Base-by-base conservation (phyloP, 1,140 invertebrate species). In the Drosophila asahinai region DNA sequence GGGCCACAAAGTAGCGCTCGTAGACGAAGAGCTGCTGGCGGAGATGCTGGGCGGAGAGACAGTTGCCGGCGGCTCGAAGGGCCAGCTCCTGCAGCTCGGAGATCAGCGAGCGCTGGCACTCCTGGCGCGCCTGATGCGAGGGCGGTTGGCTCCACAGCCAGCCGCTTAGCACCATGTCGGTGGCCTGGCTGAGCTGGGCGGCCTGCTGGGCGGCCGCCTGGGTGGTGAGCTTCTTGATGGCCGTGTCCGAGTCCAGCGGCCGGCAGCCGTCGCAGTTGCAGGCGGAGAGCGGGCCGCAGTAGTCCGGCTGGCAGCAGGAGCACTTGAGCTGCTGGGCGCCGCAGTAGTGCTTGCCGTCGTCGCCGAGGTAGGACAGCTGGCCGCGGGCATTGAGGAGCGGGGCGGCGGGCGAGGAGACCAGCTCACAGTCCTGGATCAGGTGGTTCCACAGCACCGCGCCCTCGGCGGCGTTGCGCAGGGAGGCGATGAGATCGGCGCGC, bases 261-360 rank as follows among this genome's bases (percentile, higher is more conserved):
- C 81, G 91, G 49, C 92, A 93, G 17, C 81, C 77, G 19, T 83
- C 78, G 42, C 92, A 93, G 43, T 93, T 93, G 62, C 92, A 93
- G 36, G 81, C 83, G 17, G 92, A 91, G n/a, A 92, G 78, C 3
- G 92, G 92, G 2, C 92, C 91, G 55, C 92, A 93, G 76, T 84
- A 92, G 1, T 92, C 92, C 3, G 83, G 73, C 45, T 84, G 80
- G 54, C 92, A 93, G 63, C 92, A 93, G 49, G 72, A 72, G 66
- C 92, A 93, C 57, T 89, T 77, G 1, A 93, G 72, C 57, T 78
- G 72, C 62, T 92, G 78, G 15, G 83, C 91, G 12, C 92, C 92
- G 49, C 92, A 93, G 52, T 93, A 93, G 52, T 93, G 91, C 60
- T 93, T 93, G 51, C 92, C 92, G 61, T 93, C 91, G 54, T 93